These are phyloP conservation scores for Notiomystis cincta DNA, from an alignment of 2,113 vertebrate genomes.

Conservation along the genomic window DNA sequence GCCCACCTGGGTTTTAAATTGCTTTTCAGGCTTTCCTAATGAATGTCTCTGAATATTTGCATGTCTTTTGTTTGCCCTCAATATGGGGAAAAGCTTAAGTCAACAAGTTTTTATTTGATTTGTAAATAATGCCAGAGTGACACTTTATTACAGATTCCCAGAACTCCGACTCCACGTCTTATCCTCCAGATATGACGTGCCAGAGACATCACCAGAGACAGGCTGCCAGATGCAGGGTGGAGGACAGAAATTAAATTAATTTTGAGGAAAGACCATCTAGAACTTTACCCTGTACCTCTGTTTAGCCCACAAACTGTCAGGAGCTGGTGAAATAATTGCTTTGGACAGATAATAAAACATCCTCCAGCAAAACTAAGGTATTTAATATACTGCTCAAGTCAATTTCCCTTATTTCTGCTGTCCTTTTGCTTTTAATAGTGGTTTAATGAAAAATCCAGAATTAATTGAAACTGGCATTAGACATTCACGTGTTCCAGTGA, in stretches of 20 bases:
- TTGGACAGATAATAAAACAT: conserved; percentile 51
- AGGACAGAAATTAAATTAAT: not conserved
- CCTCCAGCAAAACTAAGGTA: conserved; percentile 46
- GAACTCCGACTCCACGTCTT: not conserved
- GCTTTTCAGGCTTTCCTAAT: conserved; percentile 35
- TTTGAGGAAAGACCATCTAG: not conserved
- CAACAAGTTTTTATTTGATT: conserved; percentile 33
- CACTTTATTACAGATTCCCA: not conserved
- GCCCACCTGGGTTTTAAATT: conserved; percentile 7
- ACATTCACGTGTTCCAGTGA: not conserved
- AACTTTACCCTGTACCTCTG: not conserved
- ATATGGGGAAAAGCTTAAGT: conserved; percentile 1
- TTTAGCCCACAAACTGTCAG: not conserved
- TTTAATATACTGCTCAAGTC: conserved; percentile 54
- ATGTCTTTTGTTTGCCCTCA: conserved; percentile 31
- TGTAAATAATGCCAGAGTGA: conserved; percentile 32
- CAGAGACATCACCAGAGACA: not conserved
- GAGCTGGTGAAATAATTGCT: conserved; percentile 40
- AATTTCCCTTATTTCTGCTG: conserved; percentile 45
- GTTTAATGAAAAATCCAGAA: conserved; percentile 69
- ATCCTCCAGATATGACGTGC: not conserved
- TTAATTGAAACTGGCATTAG: conserved; percentile 65
- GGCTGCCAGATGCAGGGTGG: not conserved
- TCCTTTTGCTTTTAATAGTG: conserved; percentile 62
- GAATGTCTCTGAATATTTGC: not conserved